Conservation (phyloP, 92 coral and sea anemone genomes). For the Ricordea florida region DNA sequence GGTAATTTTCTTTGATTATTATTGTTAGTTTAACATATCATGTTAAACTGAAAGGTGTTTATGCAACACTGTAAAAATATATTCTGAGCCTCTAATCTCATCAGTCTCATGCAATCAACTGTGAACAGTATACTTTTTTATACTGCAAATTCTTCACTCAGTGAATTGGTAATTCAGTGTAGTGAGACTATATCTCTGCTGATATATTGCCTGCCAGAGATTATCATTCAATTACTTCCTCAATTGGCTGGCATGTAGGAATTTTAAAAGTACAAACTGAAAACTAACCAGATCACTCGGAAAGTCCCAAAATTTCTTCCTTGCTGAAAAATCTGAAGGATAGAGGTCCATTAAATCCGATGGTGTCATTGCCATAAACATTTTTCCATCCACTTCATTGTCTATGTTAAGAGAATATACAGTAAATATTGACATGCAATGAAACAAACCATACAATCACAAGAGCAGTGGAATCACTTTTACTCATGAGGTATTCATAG, state of each 20-base stretch:
- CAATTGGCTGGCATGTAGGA: background rate
- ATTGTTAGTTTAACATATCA: background rate
- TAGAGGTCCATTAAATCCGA: background rate
- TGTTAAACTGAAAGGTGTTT: background rate
- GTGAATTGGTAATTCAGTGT: background rate
- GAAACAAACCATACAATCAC: background rate
- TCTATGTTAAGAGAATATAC: background rate
- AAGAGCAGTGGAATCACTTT: no score
- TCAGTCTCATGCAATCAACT: no score
- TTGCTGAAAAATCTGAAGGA: background rate
- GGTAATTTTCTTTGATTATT: no score
- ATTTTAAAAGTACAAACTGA: background rate
- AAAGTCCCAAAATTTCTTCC: constrained; percentile 4
- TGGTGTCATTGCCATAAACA: background rate
- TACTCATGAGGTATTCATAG: no score
- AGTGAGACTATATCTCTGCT: background rate
- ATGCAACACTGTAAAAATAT: no score
- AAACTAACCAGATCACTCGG: background rate
- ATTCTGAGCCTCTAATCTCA: no score
- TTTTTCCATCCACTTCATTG: background rate
- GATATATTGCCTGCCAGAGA: background rate
- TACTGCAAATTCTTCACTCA: background rate
- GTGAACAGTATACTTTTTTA: no score
- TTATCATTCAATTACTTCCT: background rate
- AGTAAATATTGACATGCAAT: background rate